Percentiles rank a stretch among this genome's conserved stretches.
These are phyloP conservation scores for Enchytraeus crypticus DNA, from an alignment of 2,888 invertebrate genomes.

Conservation along the genomic window DNA sequence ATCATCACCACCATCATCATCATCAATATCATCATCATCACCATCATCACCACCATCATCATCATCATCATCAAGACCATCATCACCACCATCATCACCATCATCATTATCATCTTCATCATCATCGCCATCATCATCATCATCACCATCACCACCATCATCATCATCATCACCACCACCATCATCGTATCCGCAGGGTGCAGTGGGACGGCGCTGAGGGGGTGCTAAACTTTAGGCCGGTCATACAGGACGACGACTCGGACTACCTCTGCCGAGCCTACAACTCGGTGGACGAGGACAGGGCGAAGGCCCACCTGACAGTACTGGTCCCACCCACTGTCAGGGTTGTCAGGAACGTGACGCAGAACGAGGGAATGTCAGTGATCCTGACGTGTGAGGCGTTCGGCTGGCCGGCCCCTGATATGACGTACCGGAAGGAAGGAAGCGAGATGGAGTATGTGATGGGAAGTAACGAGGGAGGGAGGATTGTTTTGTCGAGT, in stretches of 20 bases:
- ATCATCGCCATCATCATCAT: background rate
- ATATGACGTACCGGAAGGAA: constrained; percentile 27
- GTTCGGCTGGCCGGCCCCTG: constrained; percentile 29
- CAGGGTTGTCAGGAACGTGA: constrained; percentile 12
- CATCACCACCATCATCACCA: too few relatives aligned
- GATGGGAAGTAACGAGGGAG: constrained; percentile 22
- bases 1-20: background rate
- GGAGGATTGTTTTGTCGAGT: constrained; percentile 16
- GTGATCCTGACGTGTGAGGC: constrained; percentile 25
- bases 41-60: background rate
- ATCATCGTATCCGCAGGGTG: background rate
- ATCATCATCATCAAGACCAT: background rate
- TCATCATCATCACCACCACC: background rate
- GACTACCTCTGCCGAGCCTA: constrained; percentile 22
- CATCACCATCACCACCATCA: constrained; percentile 3
- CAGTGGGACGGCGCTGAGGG: constrained; percentile 18
- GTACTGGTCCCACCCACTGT: constrained; percentile 14
- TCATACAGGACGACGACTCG: constrained; percentile 22
- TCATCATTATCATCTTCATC: too few relatives aligned
- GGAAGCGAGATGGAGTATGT: constrained; percentile 19
- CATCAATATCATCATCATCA: constrained; percentile 4
- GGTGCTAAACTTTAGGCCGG: constrained; percentile 20
- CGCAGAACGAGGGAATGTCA: constrained; percentile 10
- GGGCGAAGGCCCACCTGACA: constrained; percentile 5
- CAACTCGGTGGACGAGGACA: constrained; percentile 21